These are phyloP conservation scores for Gambusia affinis DNA, from an alignment of 2,113 vertebrate species.

Conservation along the genomic window DNA sequence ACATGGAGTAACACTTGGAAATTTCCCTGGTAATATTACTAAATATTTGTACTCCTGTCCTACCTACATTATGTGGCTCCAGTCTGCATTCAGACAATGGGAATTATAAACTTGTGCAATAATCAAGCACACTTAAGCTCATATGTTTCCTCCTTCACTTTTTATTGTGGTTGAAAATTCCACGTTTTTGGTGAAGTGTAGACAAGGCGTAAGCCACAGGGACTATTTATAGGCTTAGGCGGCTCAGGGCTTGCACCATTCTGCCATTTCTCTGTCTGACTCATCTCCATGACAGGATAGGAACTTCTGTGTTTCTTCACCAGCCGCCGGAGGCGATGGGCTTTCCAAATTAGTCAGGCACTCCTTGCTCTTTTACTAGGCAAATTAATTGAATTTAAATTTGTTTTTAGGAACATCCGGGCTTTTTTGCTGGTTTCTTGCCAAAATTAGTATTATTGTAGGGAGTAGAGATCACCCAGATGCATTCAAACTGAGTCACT, in stretches of 20 bases:
- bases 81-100: slow-evolving; percentile 13
- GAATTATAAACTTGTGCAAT: slow-evolving; percentile 23
- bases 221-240: slow-evolving; percentile 51
- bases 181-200: slow-evolving; percentile 54
- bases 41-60: background rate
- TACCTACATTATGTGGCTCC: slow-evolving; percentile 6
- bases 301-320: slow-evolving; percentile 32
- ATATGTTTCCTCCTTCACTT: slow-evolving; percentile 27
- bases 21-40: background rate
- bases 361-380: slow-evolving; percentile 43
- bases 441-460: slow-evolving; percentile 10
- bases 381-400: slow-evolving; percentile 35
- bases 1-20: too few relatives aligned
- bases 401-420: background rate
- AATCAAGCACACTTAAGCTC: slow-evolving; percentile 13
- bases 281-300: slow-evolving; percentile 52
- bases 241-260: slow-evolving; percentile 37
- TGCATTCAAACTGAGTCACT: slow-evolving; percentile 5
- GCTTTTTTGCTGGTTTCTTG: slow-evolving; percentile 6
- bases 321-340: slow-evolving; percentile 34
- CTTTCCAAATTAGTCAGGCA: slow-evolving; percentile 48
- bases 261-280: slow-evolving; percentile 51
- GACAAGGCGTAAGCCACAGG: slow-evolving; percentile 47
- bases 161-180: slow-evolving; percentile 45
- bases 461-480: slow-evolving; percentile 17